phyloP scores from a whole-genome alignment of 2,888 invertebrate genomes.

The Antheraea yamamai region DNA sequence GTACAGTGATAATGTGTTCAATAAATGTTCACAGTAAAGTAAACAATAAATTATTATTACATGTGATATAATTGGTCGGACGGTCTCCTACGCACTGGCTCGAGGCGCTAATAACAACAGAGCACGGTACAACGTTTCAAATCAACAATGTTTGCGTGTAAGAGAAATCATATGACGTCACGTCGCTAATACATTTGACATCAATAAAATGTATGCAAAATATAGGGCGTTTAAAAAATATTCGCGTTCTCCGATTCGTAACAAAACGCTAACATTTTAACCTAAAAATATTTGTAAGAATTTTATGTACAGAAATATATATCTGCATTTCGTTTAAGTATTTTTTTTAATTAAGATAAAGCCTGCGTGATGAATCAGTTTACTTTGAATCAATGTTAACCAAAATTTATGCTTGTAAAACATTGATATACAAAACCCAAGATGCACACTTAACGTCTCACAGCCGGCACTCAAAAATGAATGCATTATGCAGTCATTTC shows the following conservation, averaged over 20 bases:
- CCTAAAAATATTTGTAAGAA: too few species aligned
- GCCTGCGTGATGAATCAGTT: too few species aligned
- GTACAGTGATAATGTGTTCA: not conserved
- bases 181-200: slow-evolving; percentile 14
- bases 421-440: too few species aligned
- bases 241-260: not conserved
- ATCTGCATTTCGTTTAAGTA: too few species aligned
- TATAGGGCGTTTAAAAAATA: not conserved
- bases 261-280: not conserved
- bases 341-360: too few species aligned
- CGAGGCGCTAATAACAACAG: slow-evolving; percentile 3
- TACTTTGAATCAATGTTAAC: not conserved
- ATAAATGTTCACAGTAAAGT: not conserved
- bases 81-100: slow-evolving; percentile 18
- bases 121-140: not conserved
- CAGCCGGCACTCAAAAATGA: too few species aligned
- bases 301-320: too few species aligned
- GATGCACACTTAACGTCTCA: too few species aligned
- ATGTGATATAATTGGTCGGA: slow-evolving; percentile 24
- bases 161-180: slow-evolving; percentile 4
- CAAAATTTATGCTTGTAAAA: not conserved
- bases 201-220: not conserved
- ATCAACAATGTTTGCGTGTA: slow-evolving; percentile 22
- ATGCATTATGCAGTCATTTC: too few species aligned
- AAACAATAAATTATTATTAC: slow-evolving; percentile 18